Percentiles rank a stretch among this genome's conserved stretches.
These are phyloP conservation scores for Autographa pulchrina DNA, from an alignment of 2,888 invertebrate species.

Conservation along the genomic window DNA sequence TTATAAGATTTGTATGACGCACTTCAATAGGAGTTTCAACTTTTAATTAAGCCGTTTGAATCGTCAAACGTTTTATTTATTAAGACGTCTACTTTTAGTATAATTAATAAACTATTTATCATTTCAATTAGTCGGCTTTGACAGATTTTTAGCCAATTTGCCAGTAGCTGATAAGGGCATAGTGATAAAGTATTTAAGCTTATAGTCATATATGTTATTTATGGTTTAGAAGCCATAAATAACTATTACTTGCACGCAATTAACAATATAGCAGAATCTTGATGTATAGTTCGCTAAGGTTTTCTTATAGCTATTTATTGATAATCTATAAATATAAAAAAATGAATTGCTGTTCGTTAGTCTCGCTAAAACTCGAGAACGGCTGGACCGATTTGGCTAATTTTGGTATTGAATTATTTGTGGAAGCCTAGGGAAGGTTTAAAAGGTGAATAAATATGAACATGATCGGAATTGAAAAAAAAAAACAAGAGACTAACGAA, in stretches of 20 bases:
- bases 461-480: no score
- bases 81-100: background rate
- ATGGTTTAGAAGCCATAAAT: background rate
- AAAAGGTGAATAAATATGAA: no score
- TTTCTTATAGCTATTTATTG: no score
- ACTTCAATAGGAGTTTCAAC: conserved; percentile 7
- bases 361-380: no score
- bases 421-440: no score
- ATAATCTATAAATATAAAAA: no score
- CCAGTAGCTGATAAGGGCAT: background rate
- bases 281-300: no score
- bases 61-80: background rate
- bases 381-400: no score
- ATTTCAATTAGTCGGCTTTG: background rate
- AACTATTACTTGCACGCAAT: background rate
- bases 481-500: no score
- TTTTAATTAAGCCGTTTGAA: background rate
- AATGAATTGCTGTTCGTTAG: no score
- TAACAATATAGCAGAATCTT: no score
- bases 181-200: background rate
- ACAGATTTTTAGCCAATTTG: background rate
- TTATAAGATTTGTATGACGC: conserved; percentile 32
- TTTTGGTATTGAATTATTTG: no score
- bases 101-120: background rate
- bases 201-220: background rate